Evolutionary conservation across 2,888 invertebrate species (phyloP), one percentile per base, ranked within the genome.

Genomic region (Phortica okadai): DNA sequence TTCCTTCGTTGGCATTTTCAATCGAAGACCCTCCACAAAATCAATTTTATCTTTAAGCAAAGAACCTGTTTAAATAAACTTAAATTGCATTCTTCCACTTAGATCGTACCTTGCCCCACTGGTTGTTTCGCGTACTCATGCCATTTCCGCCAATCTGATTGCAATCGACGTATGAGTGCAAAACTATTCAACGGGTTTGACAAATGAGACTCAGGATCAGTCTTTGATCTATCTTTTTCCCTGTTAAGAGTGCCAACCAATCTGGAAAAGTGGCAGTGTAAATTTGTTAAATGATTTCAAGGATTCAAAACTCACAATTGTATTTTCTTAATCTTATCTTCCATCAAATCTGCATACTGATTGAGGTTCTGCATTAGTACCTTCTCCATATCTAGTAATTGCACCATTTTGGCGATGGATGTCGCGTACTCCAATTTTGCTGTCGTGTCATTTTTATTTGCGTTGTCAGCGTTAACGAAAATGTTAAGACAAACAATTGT

Each of bases 121-220:
- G 74, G 44, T 1, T 33, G 3, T 0, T 50, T 54, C 1, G 73
- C 59, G 4, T 75, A 81, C 0, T 56, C 42, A 33, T 81, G 80
- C 75, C 79, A 66, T 21, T 69, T 45, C 0, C 14, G 73, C 84
- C 85, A 85, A 2, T 85, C 84, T 54, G 83, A 72, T 0, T 79
- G 76, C 1, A 84, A 7, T 0, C 84, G 82, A 66, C 84, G 67
- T 1, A 85, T 62, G 0, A 85, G 59, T 5, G 73, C 74, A 14
- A 83, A 85, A 0, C 76, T 78, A 1, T 79, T 78, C 0, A 83
- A 5, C 0, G 84, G 85, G 78, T 83, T 80, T 10, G 81, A 75
- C 0, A 84, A 72, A 50, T 75, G 82, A 6, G 73, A 44, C 2
- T 78, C 80, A 6, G 66, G 66, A 41, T 42, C 66, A 41, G 8